Conservation (phyloP, 2,888 invertebrate genomes). For the Quadroppia sp. region DNA sequence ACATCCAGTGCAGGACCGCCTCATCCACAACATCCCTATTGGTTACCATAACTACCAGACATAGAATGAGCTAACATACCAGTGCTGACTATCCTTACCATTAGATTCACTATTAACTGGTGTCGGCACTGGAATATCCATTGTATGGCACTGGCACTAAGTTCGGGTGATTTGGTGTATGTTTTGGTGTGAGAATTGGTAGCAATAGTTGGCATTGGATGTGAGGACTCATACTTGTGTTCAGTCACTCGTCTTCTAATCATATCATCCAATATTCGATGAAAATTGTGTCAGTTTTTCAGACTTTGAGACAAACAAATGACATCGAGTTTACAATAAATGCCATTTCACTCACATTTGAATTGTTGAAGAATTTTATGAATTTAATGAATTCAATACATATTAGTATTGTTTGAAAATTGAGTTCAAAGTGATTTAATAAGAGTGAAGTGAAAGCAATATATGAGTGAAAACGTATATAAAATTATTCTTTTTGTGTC, state of each 20-base stretch:
- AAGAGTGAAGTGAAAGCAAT: background rate
- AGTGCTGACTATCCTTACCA: background rate
- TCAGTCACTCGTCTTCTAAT: background rate
- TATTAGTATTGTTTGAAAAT: background rate
- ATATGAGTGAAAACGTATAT: background rate
- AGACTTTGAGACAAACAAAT: background rate
- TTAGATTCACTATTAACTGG: background rate
- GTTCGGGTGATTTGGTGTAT: background rate
- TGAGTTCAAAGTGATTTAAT: background rate
- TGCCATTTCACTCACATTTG: background rate
- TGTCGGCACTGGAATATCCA: background rate
- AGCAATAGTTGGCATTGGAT: background rate
- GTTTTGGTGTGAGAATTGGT: background rate
- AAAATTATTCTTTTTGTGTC: background rate
- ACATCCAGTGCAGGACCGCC: background rate
- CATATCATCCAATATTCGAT: background rate
- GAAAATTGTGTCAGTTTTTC: background rate
- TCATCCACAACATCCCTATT: conserved; percentile 12
- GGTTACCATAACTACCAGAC: conserved; percentile 9
- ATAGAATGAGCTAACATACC: conserved; percentile 15
- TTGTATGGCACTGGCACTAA: background rate
- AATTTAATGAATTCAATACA: no score
- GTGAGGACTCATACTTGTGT: background rate
- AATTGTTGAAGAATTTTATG: no score
- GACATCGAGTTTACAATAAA: background rate